Conservation (phyloP, 2,797 vertebrate genomes). For the Pseudochirops corinnae region DNA sequence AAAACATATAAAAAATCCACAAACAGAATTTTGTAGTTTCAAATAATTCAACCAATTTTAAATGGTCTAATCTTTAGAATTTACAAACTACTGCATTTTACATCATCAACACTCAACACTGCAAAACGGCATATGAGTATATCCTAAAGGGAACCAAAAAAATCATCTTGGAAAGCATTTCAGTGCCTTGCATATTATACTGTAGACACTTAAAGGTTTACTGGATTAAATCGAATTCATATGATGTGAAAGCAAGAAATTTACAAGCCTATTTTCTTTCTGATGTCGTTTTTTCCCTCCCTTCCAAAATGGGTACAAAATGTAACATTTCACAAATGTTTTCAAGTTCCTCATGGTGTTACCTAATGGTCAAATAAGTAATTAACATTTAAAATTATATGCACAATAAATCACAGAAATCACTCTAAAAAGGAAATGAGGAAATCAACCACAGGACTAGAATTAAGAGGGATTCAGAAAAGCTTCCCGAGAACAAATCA, state of each 20-base stretch:
- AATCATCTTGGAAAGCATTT: conserved; percentile 36
- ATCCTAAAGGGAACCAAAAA: conserved; percentile 34
- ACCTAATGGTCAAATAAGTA: conserved; percentile 27
- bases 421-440: background rate
- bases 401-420: conserved; percentile 1
- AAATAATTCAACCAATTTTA: background rate
- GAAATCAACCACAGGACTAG: conserved; percentile 22
- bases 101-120: conserved; percentile 43
- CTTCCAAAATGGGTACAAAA: conserved; percentile 8
- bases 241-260: conserved; percentile 22
- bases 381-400: conserved; percentile 41
- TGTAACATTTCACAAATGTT: conserved; percentile 38
- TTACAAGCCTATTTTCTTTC: conserved; percentile 44
- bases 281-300: conserved; percentile 19
- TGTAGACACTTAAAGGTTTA: conserved; percentile 4
- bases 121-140: conserved; percentile 8
- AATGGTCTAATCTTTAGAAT: conserved; percentile 38
- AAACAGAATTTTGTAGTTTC: conserved; percentile 9
- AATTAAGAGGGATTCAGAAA: background rate
- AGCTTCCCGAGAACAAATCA: background rate
- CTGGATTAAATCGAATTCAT: conserved; percentile 15
- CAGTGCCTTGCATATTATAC: background rate
- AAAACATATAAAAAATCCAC: conserved; percentile 37
- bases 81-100: conserved; percentile 42
- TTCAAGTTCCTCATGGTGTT: background rate